A percentile compares a stretch with the other conserved stretches of the same genome.
phyloP scores from a whole-genome alignment of 2,113 vertebrate species.

The Mungos mungo region DNA sequence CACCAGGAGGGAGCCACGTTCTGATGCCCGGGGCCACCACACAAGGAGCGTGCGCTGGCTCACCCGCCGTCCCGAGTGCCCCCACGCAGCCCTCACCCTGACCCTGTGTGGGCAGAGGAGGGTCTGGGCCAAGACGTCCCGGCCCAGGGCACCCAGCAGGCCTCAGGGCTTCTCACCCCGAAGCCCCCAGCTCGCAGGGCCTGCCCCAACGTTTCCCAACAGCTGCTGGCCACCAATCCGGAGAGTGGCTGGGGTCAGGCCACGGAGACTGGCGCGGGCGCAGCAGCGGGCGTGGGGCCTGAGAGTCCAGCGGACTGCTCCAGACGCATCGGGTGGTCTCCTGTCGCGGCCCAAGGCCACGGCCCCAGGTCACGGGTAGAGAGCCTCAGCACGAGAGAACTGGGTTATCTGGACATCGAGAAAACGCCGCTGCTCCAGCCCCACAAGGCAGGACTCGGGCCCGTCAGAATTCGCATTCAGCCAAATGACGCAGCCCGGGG shows the following conservation, averaged over 20 bases:
- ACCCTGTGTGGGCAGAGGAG: neutral
- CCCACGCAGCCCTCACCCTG: accelerated
- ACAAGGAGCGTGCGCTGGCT: accelerated
- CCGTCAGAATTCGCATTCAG: neutral
- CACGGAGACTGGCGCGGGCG: neutral
- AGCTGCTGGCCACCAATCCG: no score
- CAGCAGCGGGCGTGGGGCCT: neutral
- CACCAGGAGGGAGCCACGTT: accelerated
- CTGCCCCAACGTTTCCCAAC: neutral
- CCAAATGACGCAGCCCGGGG: neutral
- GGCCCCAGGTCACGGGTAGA: neutral
- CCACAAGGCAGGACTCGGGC: neutral
- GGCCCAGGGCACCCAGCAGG: neutral
- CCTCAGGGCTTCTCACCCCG: neutral
- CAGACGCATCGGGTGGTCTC: neutral
- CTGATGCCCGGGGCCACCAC: accelerated
- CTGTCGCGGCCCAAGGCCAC: neutral
- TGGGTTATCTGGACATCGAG: accelerated
- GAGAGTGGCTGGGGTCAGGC: neutral
- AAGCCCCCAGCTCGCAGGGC: neutral
- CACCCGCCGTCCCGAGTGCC: neutral
- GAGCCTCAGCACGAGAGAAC: neutral
- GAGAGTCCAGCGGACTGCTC: accelerated
- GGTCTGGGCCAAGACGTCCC: neutral
- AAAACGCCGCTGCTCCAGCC: neutral